Evolutionary conservation across 2,888 invertebrate genomes (phyloP).

Genomic region (Cryptus armator): DNA sequence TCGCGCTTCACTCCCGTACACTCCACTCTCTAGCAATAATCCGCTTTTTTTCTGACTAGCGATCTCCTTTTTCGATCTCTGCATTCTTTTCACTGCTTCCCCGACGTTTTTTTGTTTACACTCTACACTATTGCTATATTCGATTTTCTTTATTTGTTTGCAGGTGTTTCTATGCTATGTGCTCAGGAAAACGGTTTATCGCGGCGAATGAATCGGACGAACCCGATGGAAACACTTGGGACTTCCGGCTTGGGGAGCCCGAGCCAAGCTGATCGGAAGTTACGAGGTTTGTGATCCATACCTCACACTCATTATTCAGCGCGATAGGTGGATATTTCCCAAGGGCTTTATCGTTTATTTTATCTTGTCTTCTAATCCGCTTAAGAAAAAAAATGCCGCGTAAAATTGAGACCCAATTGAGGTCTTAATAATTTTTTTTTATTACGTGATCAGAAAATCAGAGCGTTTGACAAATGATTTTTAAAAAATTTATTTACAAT

Average conservation of each 20-base stretch:
- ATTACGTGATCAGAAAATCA: no score
- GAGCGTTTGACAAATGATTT: no score
- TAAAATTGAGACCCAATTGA: no score
- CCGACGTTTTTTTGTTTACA: neutral
- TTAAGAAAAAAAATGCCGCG: no score
- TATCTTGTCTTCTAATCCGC: no score
- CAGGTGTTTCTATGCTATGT: constrained; percentile 9
- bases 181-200: constrained; percentile 3
- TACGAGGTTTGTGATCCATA: neutral
- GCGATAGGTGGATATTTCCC: no score
- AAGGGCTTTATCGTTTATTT: no score
- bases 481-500: no score
- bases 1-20: neutral
- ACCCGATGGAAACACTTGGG: constrained; percentile 5
- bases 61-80: constrained; percentile 20
- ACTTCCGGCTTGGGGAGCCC: neutral
- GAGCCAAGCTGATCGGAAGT: constrained; percentile 7
- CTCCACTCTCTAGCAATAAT: neutral
- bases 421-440: no score
- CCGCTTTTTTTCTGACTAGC: constrained; percentile 30
- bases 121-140: neutral
- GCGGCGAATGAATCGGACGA: constrained; percentile 6
- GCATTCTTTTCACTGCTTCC: constrained; percentile 10
- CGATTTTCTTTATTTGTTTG: constrained; percentile 27
- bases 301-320: no score